A percentile compares a stretch with the other conserved stretches of the same genome.
phyloP scores from a whole-genome alignment of 2,113 vertebrate species.

The Oreotrochilus melanogaster region DNA sequence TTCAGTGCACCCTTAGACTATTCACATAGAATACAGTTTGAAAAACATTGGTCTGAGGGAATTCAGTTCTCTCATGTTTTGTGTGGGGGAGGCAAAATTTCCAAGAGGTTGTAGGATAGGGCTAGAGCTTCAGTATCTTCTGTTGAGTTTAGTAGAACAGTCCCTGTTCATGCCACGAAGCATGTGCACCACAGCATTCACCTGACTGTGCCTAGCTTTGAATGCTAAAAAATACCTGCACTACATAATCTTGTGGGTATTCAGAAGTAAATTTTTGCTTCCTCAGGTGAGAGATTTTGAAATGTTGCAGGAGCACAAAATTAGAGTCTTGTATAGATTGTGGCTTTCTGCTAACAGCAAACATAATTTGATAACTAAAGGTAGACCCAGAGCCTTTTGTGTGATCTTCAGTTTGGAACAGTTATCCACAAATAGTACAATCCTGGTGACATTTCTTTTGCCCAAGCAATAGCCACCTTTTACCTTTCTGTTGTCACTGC shows the following conservation, averaged over 20 bases:
- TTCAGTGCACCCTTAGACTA: not conserved
- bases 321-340: not conserved
- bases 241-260: not conserved
- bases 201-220: not conserved
- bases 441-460: not conserved
- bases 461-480: not conserved
- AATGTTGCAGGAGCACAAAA: rapidly evolving
- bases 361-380: not conserved
- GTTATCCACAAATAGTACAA: not conserved
- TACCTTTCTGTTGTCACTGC: not conserved
- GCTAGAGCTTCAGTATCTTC: not conserved
- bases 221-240: not conserved
- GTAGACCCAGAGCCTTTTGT: not conserved
- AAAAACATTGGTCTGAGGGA: not conserved
- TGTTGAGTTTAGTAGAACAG: not conserved
- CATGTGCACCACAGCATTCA: not conserved
- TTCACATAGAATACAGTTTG: not conserved
- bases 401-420: not conserved
- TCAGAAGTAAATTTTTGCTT: constrained; percentile 10
- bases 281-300: not conserved
- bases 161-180: not conserved
- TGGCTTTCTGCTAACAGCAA: not conserved
- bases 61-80: not conserved
- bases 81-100: not conserved
- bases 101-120: not conserved